Evolutionary conservation across 2,797 vertebrate species (phyloP).

Genomic region (Enteromius viviparus): DNA sequence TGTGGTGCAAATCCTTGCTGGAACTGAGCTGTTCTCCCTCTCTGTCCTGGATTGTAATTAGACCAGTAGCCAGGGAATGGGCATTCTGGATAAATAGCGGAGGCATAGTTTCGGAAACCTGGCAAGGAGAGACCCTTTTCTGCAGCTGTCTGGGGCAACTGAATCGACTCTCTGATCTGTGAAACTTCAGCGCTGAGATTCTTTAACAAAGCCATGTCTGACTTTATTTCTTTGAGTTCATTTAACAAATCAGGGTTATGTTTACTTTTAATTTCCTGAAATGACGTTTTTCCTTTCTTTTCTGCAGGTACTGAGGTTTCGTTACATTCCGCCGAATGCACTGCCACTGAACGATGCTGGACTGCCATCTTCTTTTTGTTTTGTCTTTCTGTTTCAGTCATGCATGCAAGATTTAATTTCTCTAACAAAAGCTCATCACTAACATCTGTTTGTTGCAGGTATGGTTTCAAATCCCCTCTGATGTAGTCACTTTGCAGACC

Average conservation of each 20-base stretch:
- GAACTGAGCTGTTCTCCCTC: neutral
- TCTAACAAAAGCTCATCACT: neutral
- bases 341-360: neutral
- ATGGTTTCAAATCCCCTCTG: neutral
- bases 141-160: too few relatives aligned
- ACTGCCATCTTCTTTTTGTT: neutral
- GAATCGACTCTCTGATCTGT: constrained; percentile 1
- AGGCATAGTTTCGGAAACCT: neutral
- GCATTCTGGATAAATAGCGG: neutral
- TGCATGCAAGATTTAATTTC: constrained; percentile 8
- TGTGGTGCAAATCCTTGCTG: neutral
- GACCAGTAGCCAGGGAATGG: neutral
- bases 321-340: neutral
- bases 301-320: neutral
- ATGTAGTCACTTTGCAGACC: neutral
- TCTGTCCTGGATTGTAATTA: neutral
- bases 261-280: neutral
- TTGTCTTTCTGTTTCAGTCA: neutral
- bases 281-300: neutral
- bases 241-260: neutral
- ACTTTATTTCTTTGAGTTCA: neutral
- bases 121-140: too few relatives aligned
- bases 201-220: neutral
- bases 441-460: neutral
- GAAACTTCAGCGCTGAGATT: constrained; percentile 8